Percentiles rank a stretch among this genome's conserved stretches.
phyloP scores from a whole-genome alignment of 2,113 vertebrate species.

The Lanius collurio region DNA sequence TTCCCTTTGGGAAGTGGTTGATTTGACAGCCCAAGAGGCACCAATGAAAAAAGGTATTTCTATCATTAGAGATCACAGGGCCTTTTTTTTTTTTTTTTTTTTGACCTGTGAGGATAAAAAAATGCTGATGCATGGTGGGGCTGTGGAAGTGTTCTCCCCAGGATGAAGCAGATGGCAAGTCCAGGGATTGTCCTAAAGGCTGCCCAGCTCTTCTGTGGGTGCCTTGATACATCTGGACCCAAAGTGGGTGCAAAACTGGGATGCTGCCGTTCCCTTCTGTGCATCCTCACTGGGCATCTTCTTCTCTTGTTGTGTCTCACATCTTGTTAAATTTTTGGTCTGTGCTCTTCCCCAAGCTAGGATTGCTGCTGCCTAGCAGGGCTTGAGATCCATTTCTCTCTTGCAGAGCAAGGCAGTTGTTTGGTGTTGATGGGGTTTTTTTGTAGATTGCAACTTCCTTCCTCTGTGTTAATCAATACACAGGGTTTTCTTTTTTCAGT shows the following conservation, averaged over 20 bases:
- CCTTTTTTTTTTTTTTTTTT: background rate
- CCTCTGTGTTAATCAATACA: background rate
- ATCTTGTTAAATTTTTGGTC: background rate
- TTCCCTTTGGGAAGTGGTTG: background rate
- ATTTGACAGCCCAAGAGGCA: background rate
- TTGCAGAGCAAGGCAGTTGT: background rate
- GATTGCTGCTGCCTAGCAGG: background rate
- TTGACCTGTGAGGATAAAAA: background rate
- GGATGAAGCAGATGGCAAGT: background rate
- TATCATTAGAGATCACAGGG: background rate
- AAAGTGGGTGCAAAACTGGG: background rate
- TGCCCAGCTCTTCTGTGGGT: background rate
- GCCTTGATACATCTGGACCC: background rate
- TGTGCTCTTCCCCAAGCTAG: background rate
- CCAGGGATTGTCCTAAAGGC: background rate
- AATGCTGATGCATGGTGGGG: background rate
- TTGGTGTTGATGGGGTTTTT: fast-evolving
- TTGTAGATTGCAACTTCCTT: background rate
- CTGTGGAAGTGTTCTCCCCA: background rate
- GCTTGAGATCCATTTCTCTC: background rate
- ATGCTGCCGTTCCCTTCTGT: background rate
- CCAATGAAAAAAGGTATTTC: background rate
- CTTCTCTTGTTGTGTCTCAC: background rate
- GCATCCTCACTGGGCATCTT: fast-evolving
- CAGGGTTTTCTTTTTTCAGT: background rate